phyloP scores from a whole-genome alignment of 2,888 invertebrate species.

The Diploptera punctata region DNA sequence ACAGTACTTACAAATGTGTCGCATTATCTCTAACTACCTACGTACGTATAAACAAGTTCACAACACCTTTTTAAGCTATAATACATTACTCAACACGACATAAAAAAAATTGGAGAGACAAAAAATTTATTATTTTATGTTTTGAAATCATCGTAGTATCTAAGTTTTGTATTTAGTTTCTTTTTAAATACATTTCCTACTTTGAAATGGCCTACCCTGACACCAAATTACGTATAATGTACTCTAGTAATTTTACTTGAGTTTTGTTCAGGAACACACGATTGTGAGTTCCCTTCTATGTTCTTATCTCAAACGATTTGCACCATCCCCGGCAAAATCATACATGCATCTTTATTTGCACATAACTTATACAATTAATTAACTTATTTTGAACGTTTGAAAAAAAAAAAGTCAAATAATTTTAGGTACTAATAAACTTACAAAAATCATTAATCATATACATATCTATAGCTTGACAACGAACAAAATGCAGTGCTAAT shows the following conservation, averaged over 20 bases:
- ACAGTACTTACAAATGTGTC: no score
- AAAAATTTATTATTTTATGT: constrained; percentile 12
- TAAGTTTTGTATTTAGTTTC: neutral
- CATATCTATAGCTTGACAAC: no score
- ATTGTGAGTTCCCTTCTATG: neutral
- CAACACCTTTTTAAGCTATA: constrained; percentile 23
- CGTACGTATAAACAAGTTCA: constrained; percentile 9
- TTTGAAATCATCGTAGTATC: constrained; percentile 20
- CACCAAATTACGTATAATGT: constrained; percentile 90
- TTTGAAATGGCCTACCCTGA: constrained; percentile 70
- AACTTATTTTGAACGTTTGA: no score
- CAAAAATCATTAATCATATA: no score
- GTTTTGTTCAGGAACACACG: neutral
- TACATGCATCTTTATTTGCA: no score
- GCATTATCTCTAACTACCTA: no score
- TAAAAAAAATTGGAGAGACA: constrained; percentile 24
- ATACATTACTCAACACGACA: constrained; percentile 28
- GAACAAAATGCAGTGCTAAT: no score
- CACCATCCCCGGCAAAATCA: constrained; percentile 27
- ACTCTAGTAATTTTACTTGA: constrained; percentile 54
- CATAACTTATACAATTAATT: no score
- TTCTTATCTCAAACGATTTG: neutral
- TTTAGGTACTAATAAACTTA: no score
- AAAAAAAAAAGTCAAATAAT: no score
- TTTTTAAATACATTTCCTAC: constrained; percentile 13